Evolutionary conservation across 2,888 invertebrate genomes (phyloP).

Genomic region (Bhutanitis thaidina): DNA sequence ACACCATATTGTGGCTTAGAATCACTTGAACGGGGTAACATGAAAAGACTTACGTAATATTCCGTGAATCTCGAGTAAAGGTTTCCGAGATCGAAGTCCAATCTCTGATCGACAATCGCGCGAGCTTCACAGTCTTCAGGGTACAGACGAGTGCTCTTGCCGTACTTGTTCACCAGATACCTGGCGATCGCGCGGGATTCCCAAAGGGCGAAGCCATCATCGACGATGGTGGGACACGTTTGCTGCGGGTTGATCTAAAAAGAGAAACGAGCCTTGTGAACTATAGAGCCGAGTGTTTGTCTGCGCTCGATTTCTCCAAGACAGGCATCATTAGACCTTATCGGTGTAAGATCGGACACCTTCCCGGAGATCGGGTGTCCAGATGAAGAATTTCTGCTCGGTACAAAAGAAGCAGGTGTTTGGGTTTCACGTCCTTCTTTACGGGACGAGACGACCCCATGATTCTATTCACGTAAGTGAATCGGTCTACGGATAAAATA

Average conservation of each 20-base stretch:
- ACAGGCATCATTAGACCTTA: too few relatives aligned
- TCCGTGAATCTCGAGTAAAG: slow-evolving; percentile 83
- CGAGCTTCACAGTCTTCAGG: slow-evolving; percentile 86
- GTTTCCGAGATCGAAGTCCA: slow-evolving; percentile 88
- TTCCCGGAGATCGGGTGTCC: too few relatives aligned
- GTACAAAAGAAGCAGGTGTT: too few relatives aligned
- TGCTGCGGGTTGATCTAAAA: slow-evolving; percentile 89
- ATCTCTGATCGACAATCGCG: slow-evolving; percentile 85
- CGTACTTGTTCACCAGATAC: slow-evolving; percentile 88
- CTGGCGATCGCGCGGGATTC: slow-evolving; percentile 89
- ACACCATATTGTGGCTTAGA: too few relatives aligned
- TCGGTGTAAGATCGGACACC: too few relatives aligned
- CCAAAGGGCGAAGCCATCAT: slow-evolving; percentile 88
- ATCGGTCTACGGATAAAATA: too few relatives aligned
- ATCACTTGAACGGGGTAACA: neutral
- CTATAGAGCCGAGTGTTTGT: too few relatives aligned
- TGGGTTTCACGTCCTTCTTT: too few relatives aligned
- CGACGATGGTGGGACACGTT: slow-evolving; percentile 88
- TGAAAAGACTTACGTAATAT: slow-evolving; percentile 81
- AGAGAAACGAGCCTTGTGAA: slow-evolving; percentile 23
- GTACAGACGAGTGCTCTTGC: slow-evolving; percentile 80
- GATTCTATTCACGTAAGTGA: too few relatives aligned
- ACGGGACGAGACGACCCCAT: too few relatives aligned
- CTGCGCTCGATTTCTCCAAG: too few relatives aligned
- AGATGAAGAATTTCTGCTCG: too few relatives aligned